Percentiles rank a stretch among this genome's conserved stretches.
Evolutionary conservation across 2,888 invertebrate genomes (phyloP).

Genomic region (Cremastinae sp.): DNA sequence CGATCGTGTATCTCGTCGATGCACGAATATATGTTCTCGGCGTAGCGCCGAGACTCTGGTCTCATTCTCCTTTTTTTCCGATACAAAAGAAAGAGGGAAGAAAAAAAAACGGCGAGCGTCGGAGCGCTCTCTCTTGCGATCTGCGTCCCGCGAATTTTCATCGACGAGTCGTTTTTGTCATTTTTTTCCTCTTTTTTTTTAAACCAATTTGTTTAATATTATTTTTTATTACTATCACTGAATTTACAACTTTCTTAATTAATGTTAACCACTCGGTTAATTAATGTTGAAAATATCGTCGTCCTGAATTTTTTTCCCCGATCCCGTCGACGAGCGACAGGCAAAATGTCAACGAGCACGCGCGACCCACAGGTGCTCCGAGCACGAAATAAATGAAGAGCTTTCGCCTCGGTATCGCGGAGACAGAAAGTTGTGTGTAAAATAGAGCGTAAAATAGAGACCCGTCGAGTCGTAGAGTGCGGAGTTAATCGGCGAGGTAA

Average conservation of each 20-base stretch:
- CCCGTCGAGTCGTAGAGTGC: conserved; percentile 40
- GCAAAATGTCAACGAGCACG: conserved; percentile 32
- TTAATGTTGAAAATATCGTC: not conserved
- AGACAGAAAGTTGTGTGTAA: conserved; percentile 36
- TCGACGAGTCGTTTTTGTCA: conserved; percentile 62
- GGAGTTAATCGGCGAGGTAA: conserved; percentile 53
- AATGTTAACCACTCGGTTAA: conserved; percentile 36
- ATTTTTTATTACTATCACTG: not conserved
- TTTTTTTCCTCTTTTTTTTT: conserved; percentile 21
- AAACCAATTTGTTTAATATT: conserved; percentile 15
- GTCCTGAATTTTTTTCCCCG: not conserved
- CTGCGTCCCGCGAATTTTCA: conserved; percentile 72
- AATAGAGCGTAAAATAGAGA: conserved; percentile 62
- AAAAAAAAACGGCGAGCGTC: conserved; percentile 40
- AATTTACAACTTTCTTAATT: conserved; percentile 48
- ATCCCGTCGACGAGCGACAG: conserved; percentile 15
- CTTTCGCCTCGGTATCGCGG: conserved; percentile 8
- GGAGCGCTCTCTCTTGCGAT: conserved; percentile 55
- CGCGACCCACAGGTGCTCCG: conserved; percentile 50
- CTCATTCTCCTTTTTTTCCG: conserved; percentile 23
- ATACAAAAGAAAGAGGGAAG: conserved; percentile 30
- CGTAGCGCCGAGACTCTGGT: conserved; percentile 50
- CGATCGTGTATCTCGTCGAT: conserved; percentile 56
- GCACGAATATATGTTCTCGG: conserved; percentile 31
- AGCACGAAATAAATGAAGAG: conserved; percentile 49